Evolutionary conservation across 1,140 invertebrate genomes (phyloP), one percentile per base, ranked within the genome.

Genomic region (Nylanderia fulva): DNA sequence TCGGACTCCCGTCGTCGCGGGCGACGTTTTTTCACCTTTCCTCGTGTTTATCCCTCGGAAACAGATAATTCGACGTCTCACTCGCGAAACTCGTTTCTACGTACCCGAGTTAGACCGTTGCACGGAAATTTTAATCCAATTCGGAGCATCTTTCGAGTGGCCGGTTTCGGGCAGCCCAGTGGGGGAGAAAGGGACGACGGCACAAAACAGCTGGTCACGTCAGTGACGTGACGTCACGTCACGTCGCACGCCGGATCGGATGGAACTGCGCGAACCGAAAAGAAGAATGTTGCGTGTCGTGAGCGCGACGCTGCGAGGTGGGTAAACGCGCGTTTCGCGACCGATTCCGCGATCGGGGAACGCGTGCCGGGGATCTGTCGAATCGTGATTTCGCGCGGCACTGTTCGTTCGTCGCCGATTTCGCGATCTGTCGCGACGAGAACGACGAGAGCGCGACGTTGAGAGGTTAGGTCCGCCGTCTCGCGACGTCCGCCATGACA

Each of bases 91-190:
- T 90, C 83, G 92, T 88, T n/a, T 92, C 91, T 93, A 92, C 91
- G 56, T 91, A 94, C 92, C 92, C 91, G 91, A 89, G 91, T 93
- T 76, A 94, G 77, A 86, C 93, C 92, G 86, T 94, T 94, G 88
- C 91, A 94, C 91, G 94, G 91, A 89, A 94, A 94, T 95, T 95
- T 95, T 89, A 94, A 91, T 89, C 94, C 93, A 90, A 95, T 91
- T 93, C 94, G 93, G 77, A 94, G 93, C 95, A 95, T 95, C 90
- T 91, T 94, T 93, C 89, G 90, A 88, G 83, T 88, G 89, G 91
- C 92, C 92, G 91, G 91, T 91, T n/a, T n/a, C 86, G 90, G 88
- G 80, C 90, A 91, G 91, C 90, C 90, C 86, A 15, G 3, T 86
- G 86, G 85, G 89, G 83, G 89, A 84, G 93, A 90, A 91, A 87